A percentile compares a stretch with the other conserved stretches of the same genome.
Evolutionary conservation across 2,113 vertebrate genomes (phyloP).

Genomic region (Bostrychus sinensis): DNA sequence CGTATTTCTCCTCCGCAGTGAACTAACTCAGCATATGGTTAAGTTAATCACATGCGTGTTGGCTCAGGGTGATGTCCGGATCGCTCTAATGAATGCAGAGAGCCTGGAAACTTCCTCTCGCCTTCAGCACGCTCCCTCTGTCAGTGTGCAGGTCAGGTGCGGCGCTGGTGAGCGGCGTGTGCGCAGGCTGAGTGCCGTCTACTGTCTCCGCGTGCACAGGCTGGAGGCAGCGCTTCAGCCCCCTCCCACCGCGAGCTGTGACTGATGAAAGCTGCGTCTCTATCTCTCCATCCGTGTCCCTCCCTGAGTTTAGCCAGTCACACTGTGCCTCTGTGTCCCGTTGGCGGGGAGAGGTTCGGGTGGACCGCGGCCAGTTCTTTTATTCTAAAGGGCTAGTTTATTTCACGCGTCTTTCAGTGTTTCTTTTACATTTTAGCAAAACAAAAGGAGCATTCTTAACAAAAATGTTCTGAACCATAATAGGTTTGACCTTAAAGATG

Average conservation of each 20-base stretch:
- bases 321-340: conserved; percentile 1
- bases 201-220: conserved; percentile 59
- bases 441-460: too few relatives aligned
- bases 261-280: conserved; percentile 48
- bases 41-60: conserved; percentile 14
- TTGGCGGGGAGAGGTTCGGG: not conserved
- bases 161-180: conserved; percentile 30
- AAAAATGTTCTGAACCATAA: too few relatives aligned
- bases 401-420: not conserved
- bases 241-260: conserved; percentile 60
- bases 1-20: conserved; percentile 18
- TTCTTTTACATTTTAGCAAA: too few relatives aligned
- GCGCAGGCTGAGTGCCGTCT: conserved; percentile 49
- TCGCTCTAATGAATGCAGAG: not conserved
- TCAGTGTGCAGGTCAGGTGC: conserved; percentile 45
- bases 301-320: not conserved
- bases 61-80: conserved; percentile 20
- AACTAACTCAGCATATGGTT: conserved; percentile 49
- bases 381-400: not conserved
- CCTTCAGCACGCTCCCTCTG: conserved; percentile 19
- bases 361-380: not conserved
- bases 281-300: not conserved
- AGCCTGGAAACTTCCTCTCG: conserved; percentile 39
- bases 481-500: too few relatives aligned
- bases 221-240: conserved; percentile 53